Percentiles rank a stretch among this genome's conserved stretches.
Conservation (phyloP, 35 echinoderm and acorn worm genomes). For the Chiridota heheva region DNA sequence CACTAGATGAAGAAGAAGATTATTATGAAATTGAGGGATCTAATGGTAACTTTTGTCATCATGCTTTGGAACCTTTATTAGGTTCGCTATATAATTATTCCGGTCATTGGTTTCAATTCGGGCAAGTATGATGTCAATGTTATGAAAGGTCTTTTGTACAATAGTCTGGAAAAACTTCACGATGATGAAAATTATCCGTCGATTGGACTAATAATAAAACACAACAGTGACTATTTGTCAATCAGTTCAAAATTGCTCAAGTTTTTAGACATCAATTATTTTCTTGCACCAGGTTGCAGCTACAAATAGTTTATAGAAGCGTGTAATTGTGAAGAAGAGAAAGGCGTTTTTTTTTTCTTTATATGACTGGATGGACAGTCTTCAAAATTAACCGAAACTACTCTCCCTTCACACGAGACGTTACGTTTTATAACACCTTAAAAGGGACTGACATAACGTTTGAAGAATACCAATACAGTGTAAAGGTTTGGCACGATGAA, state of each 20-base stretch:
- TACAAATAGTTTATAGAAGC: constrained; percentile 25
- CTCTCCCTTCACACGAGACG: constrained; percentile 17
- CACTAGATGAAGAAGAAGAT: too few relatives aligned
- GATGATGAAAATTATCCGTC: not conserved
- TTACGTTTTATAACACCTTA: constrained; percentile 42
- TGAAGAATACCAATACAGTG: constrained; percentile 50
- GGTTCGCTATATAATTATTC: not conserved
- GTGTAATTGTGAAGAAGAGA: constrained; percentile 5
- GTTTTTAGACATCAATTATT: constrained; percentile 37
- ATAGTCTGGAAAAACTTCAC: not conserved
- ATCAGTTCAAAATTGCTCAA: constrained; percentile 8
- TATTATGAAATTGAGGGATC: not conserved
- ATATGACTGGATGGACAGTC: constrained; percentile 8
- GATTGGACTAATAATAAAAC: constrained; percentile 3
- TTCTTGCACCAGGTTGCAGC: too few relatives aligned
- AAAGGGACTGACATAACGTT: constrained; percentile 38
- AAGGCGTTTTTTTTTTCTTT: not conserved
- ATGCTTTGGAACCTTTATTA: not conserved
- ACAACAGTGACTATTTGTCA: constrained; percentile 1
- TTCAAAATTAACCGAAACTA: constrained; percentile 10
- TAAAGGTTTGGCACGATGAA: constrained; percentile 25
- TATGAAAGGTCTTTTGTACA: not conserved
- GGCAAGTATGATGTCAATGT: not conserved
- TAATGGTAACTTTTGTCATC: not conserved
- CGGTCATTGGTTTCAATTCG: constrained; percentile 12